Conservation (phyloP, 2,888 invertebrate species). For the Minunthozetes semirufus region DNA sequence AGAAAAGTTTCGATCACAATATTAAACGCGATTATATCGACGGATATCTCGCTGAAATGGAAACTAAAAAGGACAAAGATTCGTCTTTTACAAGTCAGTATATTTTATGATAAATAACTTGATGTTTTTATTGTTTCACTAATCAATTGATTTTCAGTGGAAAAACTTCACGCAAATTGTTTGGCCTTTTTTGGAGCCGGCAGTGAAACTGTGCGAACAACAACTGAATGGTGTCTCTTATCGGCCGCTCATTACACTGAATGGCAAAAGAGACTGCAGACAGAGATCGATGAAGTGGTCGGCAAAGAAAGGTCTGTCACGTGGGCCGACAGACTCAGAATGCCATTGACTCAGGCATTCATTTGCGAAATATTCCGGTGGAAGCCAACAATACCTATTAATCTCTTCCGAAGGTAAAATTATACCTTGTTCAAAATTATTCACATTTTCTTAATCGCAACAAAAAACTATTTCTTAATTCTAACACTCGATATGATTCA, state of each 20-base stretch:
- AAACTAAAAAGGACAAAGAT: conserved; percentile 35
- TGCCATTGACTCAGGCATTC: no score
- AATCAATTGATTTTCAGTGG: no score
- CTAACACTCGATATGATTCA: no score
- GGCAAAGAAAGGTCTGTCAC: conserved; percentile 59
- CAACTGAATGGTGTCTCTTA: conserved; percentile 50
- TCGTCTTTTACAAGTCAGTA: no score
- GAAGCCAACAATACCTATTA: conserved; percentile 51
- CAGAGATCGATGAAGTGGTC: conserved; percentile 58
- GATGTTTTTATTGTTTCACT: no score
- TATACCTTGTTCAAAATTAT: no score
- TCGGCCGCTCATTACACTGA: no score
- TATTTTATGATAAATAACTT: no score
- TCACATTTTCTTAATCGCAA: no score
- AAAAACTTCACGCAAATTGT: conserved; percentile 42
- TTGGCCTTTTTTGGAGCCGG: conserved; percentile 42
- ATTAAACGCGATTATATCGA: conserved; percentile 1
- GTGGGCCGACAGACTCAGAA: no score
- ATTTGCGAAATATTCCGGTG: conserved; percentile 69
- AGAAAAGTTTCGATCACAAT: neutral
- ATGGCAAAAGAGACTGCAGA: conserved; percentile 56
- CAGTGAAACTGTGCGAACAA: conserved; percentile 40
- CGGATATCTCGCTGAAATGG: conserved; percentile 39
- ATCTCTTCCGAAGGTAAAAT: conserved; percentile 39
- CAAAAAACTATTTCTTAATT: no score